A percentile compares a stretch with the other conserved stretches of the same genome.
These are phyloP conservation scores for Elachura formosa DNA, from an alignment of 2,113 vertebrate species.

Conservation along the genomic window DNA sequence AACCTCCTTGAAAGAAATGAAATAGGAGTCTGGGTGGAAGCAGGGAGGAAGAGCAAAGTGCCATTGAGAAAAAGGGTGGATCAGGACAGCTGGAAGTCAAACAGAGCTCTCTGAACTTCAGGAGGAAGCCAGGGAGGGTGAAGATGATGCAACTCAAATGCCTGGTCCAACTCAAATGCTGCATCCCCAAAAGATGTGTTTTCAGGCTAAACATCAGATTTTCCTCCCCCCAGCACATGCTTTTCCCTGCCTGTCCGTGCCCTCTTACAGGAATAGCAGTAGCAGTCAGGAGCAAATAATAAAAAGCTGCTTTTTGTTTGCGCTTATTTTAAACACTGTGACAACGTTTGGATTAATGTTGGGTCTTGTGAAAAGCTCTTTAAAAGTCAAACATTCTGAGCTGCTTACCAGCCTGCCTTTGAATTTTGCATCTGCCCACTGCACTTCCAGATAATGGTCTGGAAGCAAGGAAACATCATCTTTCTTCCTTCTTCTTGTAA, in stretches of 20 bases:
- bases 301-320: conserved; percentile 21
- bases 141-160: neutral
- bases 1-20: neutral
- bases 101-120: neutral
- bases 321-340: neutral
- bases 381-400: conserved; percentile 20
- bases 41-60: neutral
- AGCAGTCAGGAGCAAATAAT: conserved; percentile 7
- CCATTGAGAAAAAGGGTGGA: neutral
- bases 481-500: neutral
- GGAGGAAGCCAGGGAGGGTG: neutral
- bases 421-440: conserved; percentile 20
- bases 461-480: neutral
- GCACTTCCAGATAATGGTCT: neutral
- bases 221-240: neutral
- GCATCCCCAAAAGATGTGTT: neutral
- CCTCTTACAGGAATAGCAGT: neutral
- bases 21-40: neutral
- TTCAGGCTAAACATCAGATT: neutral
- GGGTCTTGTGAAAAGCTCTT: conserved; percentile 34
- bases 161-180: neutral
- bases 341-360: conserved; percentile 17
- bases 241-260: neutral
- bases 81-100: neutral
- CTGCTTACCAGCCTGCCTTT: conserved; percentile 30